Conservation (phyloP, 2,888 invertebrate genomes). For the Mythimna albipuncta region DNA sequence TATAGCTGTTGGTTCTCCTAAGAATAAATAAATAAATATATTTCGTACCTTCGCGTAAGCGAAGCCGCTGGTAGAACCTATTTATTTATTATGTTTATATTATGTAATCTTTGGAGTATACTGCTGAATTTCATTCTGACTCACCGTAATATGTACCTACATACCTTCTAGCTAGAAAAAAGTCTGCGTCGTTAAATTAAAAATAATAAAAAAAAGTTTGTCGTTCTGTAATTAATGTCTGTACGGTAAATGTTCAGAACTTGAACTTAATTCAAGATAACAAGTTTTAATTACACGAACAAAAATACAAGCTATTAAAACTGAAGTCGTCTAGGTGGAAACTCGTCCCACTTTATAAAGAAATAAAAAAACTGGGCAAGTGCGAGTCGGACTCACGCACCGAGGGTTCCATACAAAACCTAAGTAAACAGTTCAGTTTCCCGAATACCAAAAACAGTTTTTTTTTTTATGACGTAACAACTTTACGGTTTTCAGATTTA, state of each 20-base stretch:
- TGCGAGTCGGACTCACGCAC: no score
- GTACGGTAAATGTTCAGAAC: conserved; percentile 15
- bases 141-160: background rate
- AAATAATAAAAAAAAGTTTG: conserved; percentile 9
- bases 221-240: conserved; percentile 2
- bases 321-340: conserved; percentile 4
- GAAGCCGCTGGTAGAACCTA: no score
- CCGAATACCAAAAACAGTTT: no score
- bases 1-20: no score
- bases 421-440: no score
- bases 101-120: no score
- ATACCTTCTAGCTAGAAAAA: background rate
- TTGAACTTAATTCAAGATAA: conserved; percentile 14
- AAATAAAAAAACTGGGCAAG: background rate
- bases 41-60: no score
- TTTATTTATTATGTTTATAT: background rate
- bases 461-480: no score
- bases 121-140: no score
- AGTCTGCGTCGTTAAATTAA: background rate
- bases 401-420: no score
- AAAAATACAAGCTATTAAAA: conserved; percentile 8
- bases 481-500: no score
- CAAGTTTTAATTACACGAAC: conserved; percentile 38
- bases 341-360: background rate
- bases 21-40: no score